These are phyloP conservation scores for Crypturellus undulatus DNA, from an alignment of 2,113 vertebrate species.

Conservation along the genomic window DNA sequence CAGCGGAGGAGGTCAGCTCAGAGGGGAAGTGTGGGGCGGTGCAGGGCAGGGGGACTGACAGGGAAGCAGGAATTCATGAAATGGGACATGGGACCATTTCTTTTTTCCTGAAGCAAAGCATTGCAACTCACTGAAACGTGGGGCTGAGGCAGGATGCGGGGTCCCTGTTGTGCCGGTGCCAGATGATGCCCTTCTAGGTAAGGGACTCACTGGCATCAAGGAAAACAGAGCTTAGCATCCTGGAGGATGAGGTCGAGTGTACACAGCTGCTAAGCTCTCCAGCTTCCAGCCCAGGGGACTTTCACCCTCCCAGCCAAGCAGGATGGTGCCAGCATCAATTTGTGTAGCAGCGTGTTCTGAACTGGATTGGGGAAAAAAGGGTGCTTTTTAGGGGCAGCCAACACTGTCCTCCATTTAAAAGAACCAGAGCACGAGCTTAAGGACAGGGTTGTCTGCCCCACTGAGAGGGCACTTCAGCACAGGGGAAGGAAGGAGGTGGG, in stretches of 20 bases:
- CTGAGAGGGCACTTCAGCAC: background rate
- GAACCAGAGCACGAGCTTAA: background rate
- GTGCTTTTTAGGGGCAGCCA: background rate
- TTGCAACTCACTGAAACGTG: fast-evolving
- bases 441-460: background rate
- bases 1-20: background rate
- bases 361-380: background rate
- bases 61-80: background rate
- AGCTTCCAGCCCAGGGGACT: background rate
- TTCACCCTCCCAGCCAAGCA: fast-evolving
- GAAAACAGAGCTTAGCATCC: background rate
- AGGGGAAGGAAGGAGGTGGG: background rate
- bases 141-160: fast-evolving
- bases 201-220: background rate
- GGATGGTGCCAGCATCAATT: fast-evolving
- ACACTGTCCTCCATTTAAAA: background rate
- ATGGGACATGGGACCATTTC: fast-evolving
- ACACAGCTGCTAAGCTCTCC: too few relatives aligned
- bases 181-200: background rate
- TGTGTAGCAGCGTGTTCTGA: background rate
- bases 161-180: background rate
- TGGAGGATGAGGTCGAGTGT: background rate
- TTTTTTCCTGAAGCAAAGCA: background rate
- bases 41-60: background rate
- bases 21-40: background rate